Conservation (phyloP, 2,113 vertebrate genomes). For the Hippolais icterina region DNA sequence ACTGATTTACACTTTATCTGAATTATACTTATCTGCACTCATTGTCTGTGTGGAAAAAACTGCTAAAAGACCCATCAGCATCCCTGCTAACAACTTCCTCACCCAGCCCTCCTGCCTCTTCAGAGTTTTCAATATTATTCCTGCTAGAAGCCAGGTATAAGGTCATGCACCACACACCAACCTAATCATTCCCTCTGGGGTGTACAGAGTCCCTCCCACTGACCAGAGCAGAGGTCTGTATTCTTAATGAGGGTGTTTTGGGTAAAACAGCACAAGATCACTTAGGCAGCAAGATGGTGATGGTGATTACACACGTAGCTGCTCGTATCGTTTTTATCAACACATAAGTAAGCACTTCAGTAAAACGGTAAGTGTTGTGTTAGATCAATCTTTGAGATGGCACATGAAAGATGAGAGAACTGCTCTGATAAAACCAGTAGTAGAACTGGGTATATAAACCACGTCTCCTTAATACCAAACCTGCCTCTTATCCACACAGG, state of each 20-base stretch:
- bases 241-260: neutral
- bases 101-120: neutral
- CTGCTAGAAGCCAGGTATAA: neutral
- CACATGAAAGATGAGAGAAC: neutral
- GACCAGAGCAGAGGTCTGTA: neutral
- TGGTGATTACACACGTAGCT: neutral
- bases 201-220: neutral
- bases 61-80: neutral
- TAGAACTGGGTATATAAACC: neutral
- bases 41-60: neutral
- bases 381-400: neutral
- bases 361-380: neutral
- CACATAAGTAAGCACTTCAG: neutral
- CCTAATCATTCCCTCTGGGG: neutral
- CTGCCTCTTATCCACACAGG: neutral
- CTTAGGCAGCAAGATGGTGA: neutral
- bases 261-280: neutral
- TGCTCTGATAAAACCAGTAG: neutral
- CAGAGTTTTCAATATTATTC: neutral
- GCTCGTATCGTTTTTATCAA: fast-evolving
- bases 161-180: neutral
- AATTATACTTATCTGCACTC: neutral
- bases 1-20: neutral
- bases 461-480: neutral
- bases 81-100: neutral